Conservation (phyloP, 2,888 invertebrate species). For the Trachelus stipa region DNA sequence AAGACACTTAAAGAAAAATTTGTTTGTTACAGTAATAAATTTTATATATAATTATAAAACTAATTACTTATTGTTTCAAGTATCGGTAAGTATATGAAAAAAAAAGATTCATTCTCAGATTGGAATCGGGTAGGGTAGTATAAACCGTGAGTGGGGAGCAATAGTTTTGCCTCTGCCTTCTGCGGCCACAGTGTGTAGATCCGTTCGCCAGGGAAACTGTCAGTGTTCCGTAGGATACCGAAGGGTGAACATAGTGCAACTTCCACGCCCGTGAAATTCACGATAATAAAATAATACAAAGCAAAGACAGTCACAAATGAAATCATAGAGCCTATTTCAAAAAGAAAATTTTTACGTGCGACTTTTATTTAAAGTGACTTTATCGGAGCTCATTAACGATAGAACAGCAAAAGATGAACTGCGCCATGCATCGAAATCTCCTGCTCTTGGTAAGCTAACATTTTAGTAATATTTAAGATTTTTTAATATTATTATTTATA, state of each 20-base stretch:
- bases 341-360: neutral
- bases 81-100: neutral
- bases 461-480: neutral
- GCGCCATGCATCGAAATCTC: neutral
- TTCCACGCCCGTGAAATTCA: neutral
- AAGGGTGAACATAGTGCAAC: constrained; percentile 16
- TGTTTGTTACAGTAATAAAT: neutral
- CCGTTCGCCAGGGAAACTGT: constrained; percentile 15
- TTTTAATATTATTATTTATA: neutral
- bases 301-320: neutral
- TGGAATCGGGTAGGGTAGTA: neutral
- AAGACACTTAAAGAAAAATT: neutral
- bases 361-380: neutral
- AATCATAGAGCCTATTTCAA: neutral
- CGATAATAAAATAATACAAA: neutral
- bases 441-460: neutral
- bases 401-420: neutral
- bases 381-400: neutral
- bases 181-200: constrained; percentile 23
- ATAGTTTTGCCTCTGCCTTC: constrained; percentile 16
- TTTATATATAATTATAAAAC: neutral
- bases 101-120: neutral
- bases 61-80: neutral
- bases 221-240: constrained; percentile 20
- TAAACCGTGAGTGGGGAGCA: constrained; percentile 5